phyloP scores from a whole-genome alignment of 2,113 vertebrate genomes.

The Ceyx melanurus region DNA sequence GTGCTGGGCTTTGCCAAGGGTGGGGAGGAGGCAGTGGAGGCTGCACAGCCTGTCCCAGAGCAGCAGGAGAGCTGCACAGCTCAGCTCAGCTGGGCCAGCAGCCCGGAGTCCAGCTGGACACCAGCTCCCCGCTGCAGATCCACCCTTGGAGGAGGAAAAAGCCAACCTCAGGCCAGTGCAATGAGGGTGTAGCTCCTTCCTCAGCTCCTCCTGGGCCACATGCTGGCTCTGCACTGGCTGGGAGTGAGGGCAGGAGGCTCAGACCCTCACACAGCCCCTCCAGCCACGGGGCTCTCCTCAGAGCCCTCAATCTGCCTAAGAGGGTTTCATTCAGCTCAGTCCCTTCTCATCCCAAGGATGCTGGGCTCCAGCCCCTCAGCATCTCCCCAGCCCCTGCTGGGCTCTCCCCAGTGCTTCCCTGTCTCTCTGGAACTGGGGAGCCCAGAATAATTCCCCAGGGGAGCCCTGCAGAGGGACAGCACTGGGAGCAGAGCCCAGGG shows the following conservation, averaged over 20 bases:
- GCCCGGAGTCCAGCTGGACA: neutral
- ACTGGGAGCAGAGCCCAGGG: neutral
- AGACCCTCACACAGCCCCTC: neutral
- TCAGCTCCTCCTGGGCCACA: neutral
- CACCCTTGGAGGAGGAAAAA: neutral
- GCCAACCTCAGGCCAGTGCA: neutral
- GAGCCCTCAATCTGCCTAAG: neutral
- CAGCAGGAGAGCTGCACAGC: neutral
- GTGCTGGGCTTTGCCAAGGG: neutral
- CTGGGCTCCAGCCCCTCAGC: too few relatives aligned
- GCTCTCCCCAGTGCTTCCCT: too few relatives aligned
- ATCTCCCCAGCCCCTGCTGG: too few relatives aligned
- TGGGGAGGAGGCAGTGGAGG: neutral
- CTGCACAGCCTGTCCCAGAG: neutral
- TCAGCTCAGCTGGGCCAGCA: neutral
- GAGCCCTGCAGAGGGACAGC: neutral
- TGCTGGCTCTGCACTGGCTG: neutral
- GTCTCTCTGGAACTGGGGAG: too few relatives aligned
- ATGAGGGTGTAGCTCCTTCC: slow-evolving; percentile 8
- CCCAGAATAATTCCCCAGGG: neutral
- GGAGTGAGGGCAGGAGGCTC: neutral
- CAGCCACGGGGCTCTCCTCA: neutral
- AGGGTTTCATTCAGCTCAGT: neutral
- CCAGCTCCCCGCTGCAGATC: neutral
- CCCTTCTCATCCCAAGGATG: neutral